Evolutionary conservation across 2,113 vertebrate species (phyloP).

Genomic region (Pterocles burchelli): DNA sequence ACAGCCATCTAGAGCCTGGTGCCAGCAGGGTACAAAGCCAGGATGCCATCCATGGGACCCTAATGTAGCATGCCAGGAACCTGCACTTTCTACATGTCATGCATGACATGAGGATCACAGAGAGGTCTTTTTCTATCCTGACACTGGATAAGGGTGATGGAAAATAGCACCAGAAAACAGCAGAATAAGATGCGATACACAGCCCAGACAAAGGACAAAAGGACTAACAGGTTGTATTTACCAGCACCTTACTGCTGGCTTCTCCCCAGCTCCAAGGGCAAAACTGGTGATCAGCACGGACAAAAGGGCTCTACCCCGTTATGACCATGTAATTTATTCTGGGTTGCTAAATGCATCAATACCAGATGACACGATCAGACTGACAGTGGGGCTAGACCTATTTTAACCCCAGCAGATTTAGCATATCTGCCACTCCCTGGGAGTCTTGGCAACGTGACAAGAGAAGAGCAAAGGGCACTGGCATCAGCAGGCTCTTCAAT

Average conservation of each 20-base stretch:
- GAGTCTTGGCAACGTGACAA: neutral
- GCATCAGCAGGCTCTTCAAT: neutral
- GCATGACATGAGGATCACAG: neutral
- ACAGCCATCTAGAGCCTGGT: fast-evolving
- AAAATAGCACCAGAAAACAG: slow-evolving; percentile 1
- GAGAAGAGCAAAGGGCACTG: neutral
- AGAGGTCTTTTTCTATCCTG: neutral
- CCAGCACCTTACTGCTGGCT: neutral
- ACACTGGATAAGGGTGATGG: neutral
- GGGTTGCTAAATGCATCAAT: neutral
- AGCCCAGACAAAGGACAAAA: neutral
- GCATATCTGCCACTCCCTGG: neutral
- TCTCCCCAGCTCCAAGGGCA: neutral
- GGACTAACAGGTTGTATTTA: neutral
- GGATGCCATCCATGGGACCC: neutral
- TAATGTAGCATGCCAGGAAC: neutral
- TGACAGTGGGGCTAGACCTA: neutral
- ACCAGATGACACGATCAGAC: neutral
- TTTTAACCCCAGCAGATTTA: neutral
- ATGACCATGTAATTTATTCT: neutral
- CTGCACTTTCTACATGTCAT: neutral
- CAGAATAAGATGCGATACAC: neutral
- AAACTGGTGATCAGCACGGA: neutral
- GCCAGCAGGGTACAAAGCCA: neutral
- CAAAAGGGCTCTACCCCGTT: neutral